Conservation (phyloP, 2,113 vertebrate species). For the Spea multiplicata region DNA sequence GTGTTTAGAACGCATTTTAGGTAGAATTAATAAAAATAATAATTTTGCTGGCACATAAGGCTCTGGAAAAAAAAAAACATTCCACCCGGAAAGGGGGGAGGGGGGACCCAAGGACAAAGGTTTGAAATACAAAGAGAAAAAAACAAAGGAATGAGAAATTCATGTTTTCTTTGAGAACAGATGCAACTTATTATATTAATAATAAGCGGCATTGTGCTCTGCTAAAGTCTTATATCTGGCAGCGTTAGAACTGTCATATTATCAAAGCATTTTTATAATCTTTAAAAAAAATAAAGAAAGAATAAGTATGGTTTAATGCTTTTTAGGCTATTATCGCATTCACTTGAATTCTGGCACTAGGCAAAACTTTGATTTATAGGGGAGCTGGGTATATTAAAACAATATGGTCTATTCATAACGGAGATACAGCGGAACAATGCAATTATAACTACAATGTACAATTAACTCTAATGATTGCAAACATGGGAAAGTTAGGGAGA, state of each 20-base stretch:
- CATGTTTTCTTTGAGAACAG: conserved; percentile 35
- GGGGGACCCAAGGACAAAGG: conserved; percentile 25
- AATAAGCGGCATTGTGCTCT: conserved; percentile 24
- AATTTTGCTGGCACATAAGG: conserved; percentile 20
- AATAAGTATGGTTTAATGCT: conserved; percentile 22
- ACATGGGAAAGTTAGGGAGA: not conserved
- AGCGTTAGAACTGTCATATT: conserved; percentile 20
- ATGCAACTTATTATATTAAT: conserved; percentile 44
- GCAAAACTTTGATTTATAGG: conserved; percentile 22
- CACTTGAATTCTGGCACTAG: conserved; percentile 23
- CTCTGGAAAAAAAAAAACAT: conserved; percentile 28
- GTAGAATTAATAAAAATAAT: conserved; percentile 6
- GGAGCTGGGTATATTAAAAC: conserved; percentile 27
- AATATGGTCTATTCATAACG: conserved; percentile 7
- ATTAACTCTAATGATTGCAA: not conserved
- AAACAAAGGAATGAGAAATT: conserved; percentile 38
- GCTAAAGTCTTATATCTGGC: conserved; percentile 21
- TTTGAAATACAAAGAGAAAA: conserved; percentile 21
- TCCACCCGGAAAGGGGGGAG: not conserved
- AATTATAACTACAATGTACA: conserved; percentile 11
- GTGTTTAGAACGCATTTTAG: conserved; percentile 34
- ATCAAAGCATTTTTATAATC: conserved; percentile 40
- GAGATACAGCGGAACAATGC: conserved; percentile 16
- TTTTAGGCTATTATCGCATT: conserved; percentile 40
- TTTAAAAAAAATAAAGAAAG: conserved; percentile 35